phyloP scores from a whole-genome alignment of 1,140 invertebrate species.

The Drosophila nikananu region DNA sequence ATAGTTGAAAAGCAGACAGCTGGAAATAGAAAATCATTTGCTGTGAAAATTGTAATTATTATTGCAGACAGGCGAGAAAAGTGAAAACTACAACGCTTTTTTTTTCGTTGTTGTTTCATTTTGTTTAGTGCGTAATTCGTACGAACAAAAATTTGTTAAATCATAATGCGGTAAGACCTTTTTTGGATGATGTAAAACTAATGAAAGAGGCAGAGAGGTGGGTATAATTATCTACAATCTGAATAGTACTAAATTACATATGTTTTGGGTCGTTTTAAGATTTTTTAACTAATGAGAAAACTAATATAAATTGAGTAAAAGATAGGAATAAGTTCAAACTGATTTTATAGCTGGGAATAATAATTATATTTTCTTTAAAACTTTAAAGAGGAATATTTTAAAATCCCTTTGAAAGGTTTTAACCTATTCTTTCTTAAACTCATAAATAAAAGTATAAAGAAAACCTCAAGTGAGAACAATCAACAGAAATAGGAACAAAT shows the following conservation, averaged over 20 bases:
- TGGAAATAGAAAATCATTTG: constrained; percentile 59
- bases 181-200: constrained; percentile 37
- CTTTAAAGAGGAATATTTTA: not conserved
- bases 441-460: too few relatives aligned
- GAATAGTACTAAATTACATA: not conserved
- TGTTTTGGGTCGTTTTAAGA: not conserved
- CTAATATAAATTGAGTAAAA: not conserved
- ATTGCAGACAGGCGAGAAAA: constrained; percentile 32
- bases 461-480: not conserved
- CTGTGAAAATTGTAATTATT: constrained; percentile 60
- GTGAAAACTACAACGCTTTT: constrained; percentile 46
- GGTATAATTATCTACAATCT: not conserved
- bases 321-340: too few relatives aligned
- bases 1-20: constrained; percentile 42
- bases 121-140: constrained; percentile 51
- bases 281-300: not conserved
- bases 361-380: not conserved
- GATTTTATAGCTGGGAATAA: not conserved
- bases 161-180: constrained; percentile 35
- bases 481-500: not conserved
- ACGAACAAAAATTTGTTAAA: constrained; percentile 28
- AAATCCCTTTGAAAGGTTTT: not conserved
- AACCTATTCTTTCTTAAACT: not conserved
- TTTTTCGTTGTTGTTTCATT: constrained; percentile 6
- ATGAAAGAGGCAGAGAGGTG: not conserved